Evolutionary conservation across 2,797 vertebrate genomes (phyloP).

Genomic region (Sebastes glaucus): DNA sequence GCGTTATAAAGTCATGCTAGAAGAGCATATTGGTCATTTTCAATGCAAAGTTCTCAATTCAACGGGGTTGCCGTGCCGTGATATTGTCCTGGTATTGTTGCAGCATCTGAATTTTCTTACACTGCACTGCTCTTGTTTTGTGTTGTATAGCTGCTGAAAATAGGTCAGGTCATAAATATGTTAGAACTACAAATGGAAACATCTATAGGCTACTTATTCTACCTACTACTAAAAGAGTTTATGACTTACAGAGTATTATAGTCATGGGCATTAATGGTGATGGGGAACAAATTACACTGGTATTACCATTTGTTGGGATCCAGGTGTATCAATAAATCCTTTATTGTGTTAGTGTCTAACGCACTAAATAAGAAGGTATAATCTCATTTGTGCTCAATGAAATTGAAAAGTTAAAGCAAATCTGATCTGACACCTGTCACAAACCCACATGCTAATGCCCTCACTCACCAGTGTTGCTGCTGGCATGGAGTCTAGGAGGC

Average conservation of each 20-base stretch:
- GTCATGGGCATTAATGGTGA: neutral
- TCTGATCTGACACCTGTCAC: neutral
- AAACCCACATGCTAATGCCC: neutral
- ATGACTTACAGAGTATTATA: neutral
- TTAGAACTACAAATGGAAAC: neutral
- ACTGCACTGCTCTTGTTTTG: neutral
- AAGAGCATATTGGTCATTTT: neutral
- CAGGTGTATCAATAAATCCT: neutral
- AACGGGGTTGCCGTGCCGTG: neutral
- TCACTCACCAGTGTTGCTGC: conserved; percentile 73
- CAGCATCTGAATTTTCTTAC: neutral
- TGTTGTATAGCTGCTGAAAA: neutral
- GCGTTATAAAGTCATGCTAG: neutral
- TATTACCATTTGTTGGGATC: neutral
- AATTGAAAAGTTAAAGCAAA: neutral
- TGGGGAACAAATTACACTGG: neutral
- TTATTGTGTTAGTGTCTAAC: neutral
- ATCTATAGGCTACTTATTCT: neutral
- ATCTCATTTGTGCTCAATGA: neutral
- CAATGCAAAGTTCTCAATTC: neutral
- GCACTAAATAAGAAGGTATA: neutral
- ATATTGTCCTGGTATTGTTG: neutral
- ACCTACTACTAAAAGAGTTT: neutral
- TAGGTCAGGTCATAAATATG: neutral
- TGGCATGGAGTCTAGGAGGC: conserved; percentile 65